A percentile compares a stretch with the other conserved stretches of the same genome.
These are phyloP conservation scores for Scatophagus argus DNA, from an alignment of 2,113 vertebrate species.

Conservation along the genomic window DNA sequence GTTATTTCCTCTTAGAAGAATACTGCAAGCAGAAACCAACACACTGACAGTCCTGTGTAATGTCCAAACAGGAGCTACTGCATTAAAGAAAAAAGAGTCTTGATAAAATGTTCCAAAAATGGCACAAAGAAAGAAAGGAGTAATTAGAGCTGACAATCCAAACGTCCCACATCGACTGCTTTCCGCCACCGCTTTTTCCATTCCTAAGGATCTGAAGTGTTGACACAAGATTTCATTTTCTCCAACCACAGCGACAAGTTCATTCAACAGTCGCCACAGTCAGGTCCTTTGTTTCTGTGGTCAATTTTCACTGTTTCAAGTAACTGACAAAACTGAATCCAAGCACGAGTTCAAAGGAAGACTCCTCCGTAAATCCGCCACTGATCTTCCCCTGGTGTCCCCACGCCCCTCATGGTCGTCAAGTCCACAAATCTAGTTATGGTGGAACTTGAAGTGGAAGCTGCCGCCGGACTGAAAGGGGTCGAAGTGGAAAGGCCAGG, in stretches of 20 bases:
- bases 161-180: constrained; percentile 7
- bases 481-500: constrained; percentile 88
- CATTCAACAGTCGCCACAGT: constrained; percentile 1
- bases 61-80: constrained; percentile 31
- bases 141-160: constrained; percentile 22
- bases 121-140: constrained; percentile 64
- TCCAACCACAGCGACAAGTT: constrained; percentile 7
- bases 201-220: constrained; percentile 21
- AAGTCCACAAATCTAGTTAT: constrained; percentile 78
- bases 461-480: constrained; percentile 88
- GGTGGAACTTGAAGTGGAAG: constrained; percentile 89
- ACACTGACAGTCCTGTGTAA: neutral
- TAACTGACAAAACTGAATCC: constrained; percentile 32
- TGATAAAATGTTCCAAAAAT: constrained; percentile 36
- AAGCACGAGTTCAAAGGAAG: constrained; percentile 44
- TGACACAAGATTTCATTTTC: constrained; percentile 48
- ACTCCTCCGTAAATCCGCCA: constrained; percentile 2
- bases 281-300: constrained; percentile 20
- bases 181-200: constrained; percentile 1
- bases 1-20: constrained; percentile 42
- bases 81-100: constrained; percentile 30
- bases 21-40: constrained; percentile 47
- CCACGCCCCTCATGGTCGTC: neutral
- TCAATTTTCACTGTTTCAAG: constrained; percentile 11
- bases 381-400: neutral